A percentile compares a stretch with the other conserved stretches of the same genome.
Evolutionary conservation across 2,888 invertebrate species (phyloP).

Genomic region (Chrysomela aeneicollis): DNA sequence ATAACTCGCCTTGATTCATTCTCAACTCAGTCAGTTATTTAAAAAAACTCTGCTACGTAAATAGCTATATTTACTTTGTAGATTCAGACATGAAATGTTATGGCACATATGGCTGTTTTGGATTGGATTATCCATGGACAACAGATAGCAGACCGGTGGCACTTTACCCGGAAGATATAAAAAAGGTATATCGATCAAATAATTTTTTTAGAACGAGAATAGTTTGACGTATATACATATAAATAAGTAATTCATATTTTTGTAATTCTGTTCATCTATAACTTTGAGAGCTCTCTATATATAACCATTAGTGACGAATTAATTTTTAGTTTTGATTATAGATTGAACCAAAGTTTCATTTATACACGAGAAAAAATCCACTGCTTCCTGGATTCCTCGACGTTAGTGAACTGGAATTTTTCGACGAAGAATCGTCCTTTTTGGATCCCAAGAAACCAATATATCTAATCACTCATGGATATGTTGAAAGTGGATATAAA

Average conservation of each 20-base stretch:
- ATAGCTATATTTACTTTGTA: conserved; percentile 42
- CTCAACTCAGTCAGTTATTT: no score
- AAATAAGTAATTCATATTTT: no score
- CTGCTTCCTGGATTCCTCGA: conserved; percentile 69
- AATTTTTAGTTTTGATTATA: conserved; percentile 56
- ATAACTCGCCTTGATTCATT: no score
- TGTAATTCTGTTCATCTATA: no score
- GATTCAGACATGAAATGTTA: conserved; percentile 70
- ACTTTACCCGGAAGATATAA: conserved; percentile 78
- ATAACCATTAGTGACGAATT: no score
- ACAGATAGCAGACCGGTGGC: conserved; percentile 81
- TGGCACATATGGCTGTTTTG: conserved; percentile 83
- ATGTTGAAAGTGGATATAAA: conserved; percentile 82
- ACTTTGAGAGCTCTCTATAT: no score
- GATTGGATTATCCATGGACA: conserved; percentile 79
- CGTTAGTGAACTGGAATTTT: conserved; percentile 71
- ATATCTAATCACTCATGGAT: conserved; percentile 86
- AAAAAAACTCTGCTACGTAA: no score
- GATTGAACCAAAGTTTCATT: conserved; percentile 69
- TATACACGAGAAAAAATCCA: conserved; percentile 66
- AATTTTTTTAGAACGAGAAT: conserved; percentile 16
- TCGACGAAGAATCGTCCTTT: conserved; percentile 64
- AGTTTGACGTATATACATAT: no score
- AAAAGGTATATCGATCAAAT: conserved; percentile 62
- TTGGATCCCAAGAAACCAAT: conserved; percentile 72